phyloP scores from a whole-genome alignment of 2,113 vertebrate species.

The Nothobranchius kuhntae region DNA sequence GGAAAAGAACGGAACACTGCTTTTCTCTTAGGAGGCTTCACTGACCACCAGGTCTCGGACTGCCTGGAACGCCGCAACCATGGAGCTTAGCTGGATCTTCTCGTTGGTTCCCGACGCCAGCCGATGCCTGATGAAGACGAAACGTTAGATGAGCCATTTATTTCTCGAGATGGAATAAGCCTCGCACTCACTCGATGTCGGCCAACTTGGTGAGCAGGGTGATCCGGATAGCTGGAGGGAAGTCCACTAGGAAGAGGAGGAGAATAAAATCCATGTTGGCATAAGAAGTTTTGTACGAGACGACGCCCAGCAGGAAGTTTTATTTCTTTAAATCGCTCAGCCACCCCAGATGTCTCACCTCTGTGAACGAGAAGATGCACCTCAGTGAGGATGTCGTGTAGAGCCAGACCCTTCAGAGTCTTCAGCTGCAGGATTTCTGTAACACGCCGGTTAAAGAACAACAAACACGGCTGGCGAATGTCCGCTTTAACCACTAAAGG shows the following conservation, averaged over 20 bases:
- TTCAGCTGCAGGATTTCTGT: conserved; percentile 91
- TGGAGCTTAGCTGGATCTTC: conserved; percentile 96
- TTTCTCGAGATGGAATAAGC: not conserved
- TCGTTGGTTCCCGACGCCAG: conserved; percentile 91
- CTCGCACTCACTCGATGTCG: conserved; percentile 89
- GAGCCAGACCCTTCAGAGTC: conserved; percentile 91
- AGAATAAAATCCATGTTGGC: too few species aligned
- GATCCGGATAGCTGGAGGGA: conserved; percentile 87
- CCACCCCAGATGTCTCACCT: conserved; percentile 75
- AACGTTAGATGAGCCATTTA: too few species aligned
- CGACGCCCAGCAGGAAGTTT: too few species aligned
- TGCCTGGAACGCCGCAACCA: conserved; percentile 94
- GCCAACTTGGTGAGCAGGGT: conserved; percentile 92
- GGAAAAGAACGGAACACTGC: not conserved
- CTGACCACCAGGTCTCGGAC: conserved; percentile 90
- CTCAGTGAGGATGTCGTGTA: conserved; percentile 95
- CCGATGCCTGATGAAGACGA: conserved; percentile 81
- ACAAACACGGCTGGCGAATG: not conserved
- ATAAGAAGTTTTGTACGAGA: too few species aligned
- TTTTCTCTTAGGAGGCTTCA: conserved; percentile 74
- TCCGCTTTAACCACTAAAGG: too few species aligned
- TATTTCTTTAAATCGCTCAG: too few species aligned
- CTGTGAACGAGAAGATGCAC: conserved; percentile 92
- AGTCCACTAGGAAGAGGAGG: conserved; percentile 83
- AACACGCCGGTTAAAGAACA: conserved; percentile 25